Conservation (phyloP, 2,888 invertebrate species). For the Yponomeuta sedellus region DNA sequence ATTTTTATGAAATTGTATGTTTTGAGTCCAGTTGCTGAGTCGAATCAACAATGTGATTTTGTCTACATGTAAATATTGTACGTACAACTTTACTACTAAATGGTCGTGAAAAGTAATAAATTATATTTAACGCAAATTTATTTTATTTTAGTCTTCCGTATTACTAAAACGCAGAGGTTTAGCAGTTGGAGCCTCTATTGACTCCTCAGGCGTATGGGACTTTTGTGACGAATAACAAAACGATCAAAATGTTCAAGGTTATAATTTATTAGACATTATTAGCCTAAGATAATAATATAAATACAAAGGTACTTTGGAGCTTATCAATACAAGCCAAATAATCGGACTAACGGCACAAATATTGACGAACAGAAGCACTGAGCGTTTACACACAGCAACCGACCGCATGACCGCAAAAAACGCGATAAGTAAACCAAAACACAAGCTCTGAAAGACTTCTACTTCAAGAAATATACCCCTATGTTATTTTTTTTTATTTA, state of each 20-base stretch:
- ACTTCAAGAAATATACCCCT: too few relatives aligned
- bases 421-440: too few relatives aligned
- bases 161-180: neutral
- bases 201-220: too few relatives aligned
- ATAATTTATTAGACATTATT: constrained; percentile 24
- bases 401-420: too few relatives aligned
- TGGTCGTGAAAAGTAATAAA: constrained; percentile 19
- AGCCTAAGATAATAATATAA: constrained; percentile 17
- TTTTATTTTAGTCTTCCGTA: neutral
- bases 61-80: constrained; percentile 13
- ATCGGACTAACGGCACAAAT: constrained; percentile 11
- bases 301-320: constrained; percentile 23
- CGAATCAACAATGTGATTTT: neutral
- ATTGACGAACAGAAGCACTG: neutral
- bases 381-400: too few relatives aligned
- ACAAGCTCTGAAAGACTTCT: too few relatives aligned
- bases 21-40: neutral
- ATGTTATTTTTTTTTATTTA: too few relatives aligned
- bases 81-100: neutral
- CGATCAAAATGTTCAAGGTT: constrained; percentile 16
- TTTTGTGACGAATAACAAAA: neutral
- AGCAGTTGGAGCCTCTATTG: too few relatives aligned
- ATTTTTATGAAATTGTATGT: neutral
- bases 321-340: constrained; percentile 20
- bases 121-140: neutral